phyloP scores from a whole-genome alignment of 1,140 invertebrate species.

The Holotrichia oblita region DNA sequence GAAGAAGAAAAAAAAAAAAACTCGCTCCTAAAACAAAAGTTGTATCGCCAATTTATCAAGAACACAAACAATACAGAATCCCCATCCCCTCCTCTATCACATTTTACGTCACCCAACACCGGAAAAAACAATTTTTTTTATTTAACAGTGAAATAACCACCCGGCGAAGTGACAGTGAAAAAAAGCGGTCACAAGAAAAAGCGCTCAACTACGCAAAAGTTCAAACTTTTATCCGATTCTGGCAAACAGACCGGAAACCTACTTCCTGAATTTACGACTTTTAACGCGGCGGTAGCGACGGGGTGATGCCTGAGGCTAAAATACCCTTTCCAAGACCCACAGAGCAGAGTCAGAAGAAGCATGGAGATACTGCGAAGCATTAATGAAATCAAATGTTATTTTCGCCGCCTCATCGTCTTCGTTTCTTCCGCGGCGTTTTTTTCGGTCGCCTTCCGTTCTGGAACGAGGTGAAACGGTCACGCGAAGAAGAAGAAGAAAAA shows the following conservation, averaged over 20 bases:
- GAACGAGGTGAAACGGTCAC: background rate
- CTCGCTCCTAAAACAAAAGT: background rate
- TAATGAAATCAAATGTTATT: constrained; percentile 21
- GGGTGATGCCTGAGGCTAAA: too few relatives aligned
- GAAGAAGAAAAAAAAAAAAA: background rate
- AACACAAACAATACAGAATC: background rate
- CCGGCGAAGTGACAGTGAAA: background rate
- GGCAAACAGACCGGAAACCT: background rate
- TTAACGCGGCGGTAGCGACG: background rate
- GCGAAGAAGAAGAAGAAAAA: background rate
- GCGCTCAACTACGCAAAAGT: constrained; percentile 19
- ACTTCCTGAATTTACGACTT: constrained; percentile 8
- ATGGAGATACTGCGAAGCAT: background rate
- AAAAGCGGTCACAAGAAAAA: constrained; percentile 12
- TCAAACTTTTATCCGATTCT: constrained; percentile 20
- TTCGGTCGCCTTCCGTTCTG: constrained; percentile 10
- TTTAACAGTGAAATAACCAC: constrained; percentile 2
- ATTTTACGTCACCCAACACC: background rate
- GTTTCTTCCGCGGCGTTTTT: background rate
- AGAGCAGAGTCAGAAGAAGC: too few relatives aligned
- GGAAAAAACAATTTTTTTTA: background rate
- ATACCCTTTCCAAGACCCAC: too few relatives aligned
- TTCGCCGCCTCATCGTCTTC: constrained; percentile 18
- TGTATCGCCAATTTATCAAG: background rate
- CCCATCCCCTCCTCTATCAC: background rate